phyloP scores from a whole-genome alignment of 2,797 vertebrate genomes.

The Rhadinocentrus ornatus region DNA sequence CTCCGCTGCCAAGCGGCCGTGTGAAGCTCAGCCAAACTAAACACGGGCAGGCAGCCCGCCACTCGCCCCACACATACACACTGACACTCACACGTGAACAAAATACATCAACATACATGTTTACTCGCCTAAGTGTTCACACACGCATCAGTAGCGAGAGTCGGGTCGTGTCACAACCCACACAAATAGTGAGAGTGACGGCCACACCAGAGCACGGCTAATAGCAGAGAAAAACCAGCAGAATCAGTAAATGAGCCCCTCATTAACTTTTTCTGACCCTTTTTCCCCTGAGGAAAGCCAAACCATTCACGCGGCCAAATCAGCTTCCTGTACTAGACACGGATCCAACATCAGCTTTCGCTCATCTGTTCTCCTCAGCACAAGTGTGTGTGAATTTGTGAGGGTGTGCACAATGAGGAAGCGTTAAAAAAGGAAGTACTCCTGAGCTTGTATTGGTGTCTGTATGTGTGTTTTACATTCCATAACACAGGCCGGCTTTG shows the following conservation, averaged over 20 bases:
- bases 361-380: slow-evolving; percentile 64
- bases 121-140: background rate
- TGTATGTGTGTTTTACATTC: slow-evolving; percentile 65
- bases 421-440: slow-evolving; percentile 41
- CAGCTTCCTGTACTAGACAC: slow-evolving; percentile 75
- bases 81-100: slow-evolving; percentile 23
- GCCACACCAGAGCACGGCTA: slow-evolving; percentile 66
- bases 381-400: slow-evolving; percentile 32
- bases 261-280: slow-evolving; percentile 81
- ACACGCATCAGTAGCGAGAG: slow-evolving; percentile 54
- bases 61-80: slow-evolving; percentile 74
- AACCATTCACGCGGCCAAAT: slow-evolving; percentile 90
- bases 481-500: slow-evolving; percentile 59
- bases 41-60: slow-evolving; percentile 91
- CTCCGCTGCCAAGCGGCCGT: slow-evolving; percentile 90
- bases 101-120: slow-evolving; percentile 28
- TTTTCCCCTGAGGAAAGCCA: slow-evolving; percentile 76
- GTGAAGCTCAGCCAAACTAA: slow-evolving; percentile 96
- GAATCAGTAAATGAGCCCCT: slow-evolving; percentile 82
- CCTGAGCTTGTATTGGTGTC: slow-evolving; percentile 37
- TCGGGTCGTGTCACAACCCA: slow-evolving; percentile 68
- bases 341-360: slow-evolving; percentile 74
- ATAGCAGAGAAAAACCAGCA: slow-evolving; percentile 78
- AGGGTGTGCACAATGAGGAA: slow-evolving; percentile 22
- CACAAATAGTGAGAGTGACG: slow-evolving; percentile 66